These are phyloP conservation scores for Drosophila neotestacea DNA, from an alignment of 2,888 invertebrate genomes.

Conservation along the genomic window DNA sequence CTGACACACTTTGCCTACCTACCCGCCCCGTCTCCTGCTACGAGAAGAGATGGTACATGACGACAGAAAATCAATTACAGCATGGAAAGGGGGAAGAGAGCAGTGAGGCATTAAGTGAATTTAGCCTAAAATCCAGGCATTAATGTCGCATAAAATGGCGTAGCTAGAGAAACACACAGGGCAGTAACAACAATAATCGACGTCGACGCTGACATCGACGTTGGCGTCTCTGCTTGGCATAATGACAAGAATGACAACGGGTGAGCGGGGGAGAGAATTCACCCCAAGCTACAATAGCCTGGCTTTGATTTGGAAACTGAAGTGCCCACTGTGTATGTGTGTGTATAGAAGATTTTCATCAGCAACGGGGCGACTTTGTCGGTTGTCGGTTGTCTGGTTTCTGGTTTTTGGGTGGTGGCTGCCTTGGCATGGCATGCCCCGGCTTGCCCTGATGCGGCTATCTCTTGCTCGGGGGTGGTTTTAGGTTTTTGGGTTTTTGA, in stretches of 20 bases:
- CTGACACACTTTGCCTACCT: slow-evolving; percentile 66
- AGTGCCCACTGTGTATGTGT: slow-evolving; percentile 50
- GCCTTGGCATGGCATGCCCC: slow-evolving; percentile 23
- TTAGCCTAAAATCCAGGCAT: slow-evolving; percentile 69
- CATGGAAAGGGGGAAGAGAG: background rate
- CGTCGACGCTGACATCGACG: slow-evolving; percentile 13
- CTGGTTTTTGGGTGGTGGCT: slow-evolving; percentile 75
- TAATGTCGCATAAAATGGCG: slow-evolving; percentile 60
- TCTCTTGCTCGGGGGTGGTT: slow-evolving; percentile 64
- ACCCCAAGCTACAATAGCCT: slow-evolving; percentile 60
- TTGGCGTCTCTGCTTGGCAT: slow-evolving; percentile 52
- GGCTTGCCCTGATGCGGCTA: slow-evolving; percentile 30
- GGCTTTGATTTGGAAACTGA: slow-evolving; percentile 74
- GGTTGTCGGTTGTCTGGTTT: slow-evolving; percentile 60
- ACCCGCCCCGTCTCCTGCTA: background rate
- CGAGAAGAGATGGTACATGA: background rate
- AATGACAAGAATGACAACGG: slow-evolving; percentile 40
- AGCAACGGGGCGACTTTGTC: slow-evolving; percentile 61
- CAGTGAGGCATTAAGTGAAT: slow-evolving; percentile 63
- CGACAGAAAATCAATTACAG: slow-evolving; percentile 69
- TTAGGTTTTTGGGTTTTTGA: slow-evolving; percentile 46
- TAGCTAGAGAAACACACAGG: slow-evolving; percentile 15
- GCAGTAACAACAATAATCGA: slow-evolving; percentile 20
- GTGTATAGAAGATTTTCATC: slow-evolving; percentile 71
- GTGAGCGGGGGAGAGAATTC: slow-evolving; percentile 38